phyloP scores from a whole-genome alignment of 2,113 vertebrate species.

The Hemicordylus capensis region DNA sequence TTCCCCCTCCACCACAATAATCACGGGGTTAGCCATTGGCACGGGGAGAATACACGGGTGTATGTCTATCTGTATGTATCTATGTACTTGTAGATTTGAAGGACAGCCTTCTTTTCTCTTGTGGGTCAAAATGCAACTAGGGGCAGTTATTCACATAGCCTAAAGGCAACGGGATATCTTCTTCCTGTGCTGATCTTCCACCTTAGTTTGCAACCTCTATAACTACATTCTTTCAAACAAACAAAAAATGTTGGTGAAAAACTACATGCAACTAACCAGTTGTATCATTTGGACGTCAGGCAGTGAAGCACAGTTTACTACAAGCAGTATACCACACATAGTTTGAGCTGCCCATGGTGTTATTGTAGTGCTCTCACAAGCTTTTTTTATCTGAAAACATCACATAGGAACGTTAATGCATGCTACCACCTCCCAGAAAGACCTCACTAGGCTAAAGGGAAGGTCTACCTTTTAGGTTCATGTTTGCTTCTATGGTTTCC shows the following conservation, averaged over 20 bases:
- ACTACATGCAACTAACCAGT: not conserved
- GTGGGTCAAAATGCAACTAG: not conserved
- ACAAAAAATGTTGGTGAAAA: not conserved
- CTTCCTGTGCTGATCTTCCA: not conserved
- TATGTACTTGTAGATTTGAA: too few relatives aligned
- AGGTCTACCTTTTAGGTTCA: not conserved
- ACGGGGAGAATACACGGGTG: too few relatives aligned
- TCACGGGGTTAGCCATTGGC: too few relatives aligned
- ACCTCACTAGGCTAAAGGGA: not conserved
- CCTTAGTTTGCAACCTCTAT: not conserved
- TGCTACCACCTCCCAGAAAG: not conserved
- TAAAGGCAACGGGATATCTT: not conserved
- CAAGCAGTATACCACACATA: too few relatives aligned
- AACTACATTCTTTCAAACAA: not conserved
- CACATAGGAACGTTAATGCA: not conserved
- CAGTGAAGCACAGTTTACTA: too few relatives aligned
- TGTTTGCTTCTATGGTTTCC: too few relatives aligned
- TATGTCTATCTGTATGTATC: too few relatives aligned
- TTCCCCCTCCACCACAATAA: too few relatives aligned
- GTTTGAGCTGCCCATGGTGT: not conserved
- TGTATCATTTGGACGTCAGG: too few relatives aligned
- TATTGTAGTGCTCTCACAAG: not conserved
- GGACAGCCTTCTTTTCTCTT: not conserved
- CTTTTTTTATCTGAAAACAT: not conserved
- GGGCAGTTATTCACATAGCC: not conserved